A percentile compares a stretch with the other conserved stretches of the same genome.
Conservation (phyloP, 1,140 invertebrate genomes). For the Pollicipes pollicipes region DNA sequence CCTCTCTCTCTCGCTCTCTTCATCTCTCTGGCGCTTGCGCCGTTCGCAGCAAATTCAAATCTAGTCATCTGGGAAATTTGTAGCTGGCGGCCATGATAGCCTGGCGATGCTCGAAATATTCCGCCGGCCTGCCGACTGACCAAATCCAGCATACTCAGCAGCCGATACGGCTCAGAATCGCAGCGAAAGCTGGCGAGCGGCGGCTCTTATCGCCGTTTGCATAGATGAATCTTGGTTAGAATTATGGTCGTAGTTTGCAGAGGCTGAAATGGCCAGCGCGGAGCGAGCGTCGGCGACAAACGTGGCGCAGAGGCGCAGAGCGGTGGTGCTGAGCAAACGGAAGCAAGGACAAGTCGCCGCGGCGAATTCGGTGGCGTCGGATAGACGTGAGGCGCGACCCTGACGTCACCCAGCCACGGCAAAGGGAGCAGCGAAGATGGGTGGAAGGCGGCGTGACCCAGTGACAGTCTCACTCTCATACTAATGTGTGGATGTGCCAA, state of each 20-base stretch:
- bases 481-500: too few species aligned
- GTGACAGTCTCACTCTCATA: too few species aligned
- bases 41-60: conserved; percentile 1
- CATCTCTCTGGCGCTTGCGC: too few species aligned
- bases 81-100: background rate
- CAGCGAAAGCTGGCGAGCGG: too few species aligned
- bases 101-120: background rate
- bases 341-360: too few species aligned
- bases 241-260: background rate
- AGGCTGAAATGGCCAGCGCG: background rate
- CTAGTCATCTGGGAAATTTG: conserved; percentile 1
- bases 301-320: background rate
- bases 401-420: too few species aligned
- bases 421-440: too few species aligned
- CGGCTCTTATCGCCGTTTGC: background rate
- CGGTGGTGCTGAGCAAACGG: too few species aligned
- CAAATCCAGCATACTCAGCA: background rate
- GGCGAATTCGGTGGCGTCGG: too few species aligned
- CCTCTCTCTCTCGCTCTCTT: too few species aligned
- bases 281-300: background rate
- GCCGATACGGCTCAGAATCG: background rate
- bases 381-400: too few species aligned
- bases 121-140: background rate
- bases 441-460: too few species aligned
- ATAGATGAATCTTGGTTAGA: conserved; percentile 1